phyloP scores from a whole-genome alignment of 64 coral and sea anemone species.

The Stichodactyla mertensii region DNA sequence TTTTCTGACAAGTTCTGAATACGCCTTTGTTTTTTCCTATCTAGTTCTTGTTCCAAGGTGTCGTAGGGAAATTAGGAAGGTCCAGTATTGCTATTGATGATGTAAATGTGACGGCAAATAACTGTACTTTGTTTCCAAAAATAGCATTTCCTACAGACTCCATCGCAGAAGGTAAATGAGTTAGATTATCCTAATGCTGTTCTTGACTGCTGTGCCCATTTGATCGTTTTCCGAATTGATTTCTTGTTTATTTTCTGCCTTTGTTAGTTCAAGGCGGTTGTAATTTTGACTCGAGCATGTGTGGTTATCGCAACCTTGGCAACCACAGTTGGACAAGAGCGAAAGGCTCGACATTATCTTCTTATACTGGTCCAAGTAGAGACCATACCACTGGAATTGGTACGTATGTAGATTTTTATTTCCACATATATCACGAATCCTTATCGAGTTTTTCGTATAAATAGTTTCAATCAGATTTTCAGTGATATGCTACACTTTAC shows the following conservation, averaged over 20 bases:
- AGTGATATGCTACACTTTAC: too few relatives aligned
- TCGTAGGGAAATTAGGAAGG: background rate
- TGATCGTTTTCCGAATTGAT: too few relatives aligned
- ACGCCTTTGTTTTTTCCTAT: background rate
- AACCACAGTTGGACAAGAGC: background rate
- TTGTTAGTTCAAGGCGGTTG: slow-evolving; percentile 17
- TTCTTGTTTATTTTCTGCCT: too few relatives aligned
- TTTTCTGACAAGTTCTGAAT: background rate
- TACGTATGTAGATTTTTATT: background rate
- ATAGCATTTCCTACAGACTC: background rate
- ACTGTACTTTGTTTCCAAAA: background rate
- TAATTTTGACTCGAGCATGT: slow-evolving; percentile 1
- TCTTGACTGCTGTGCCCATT: too few relatives aligned
- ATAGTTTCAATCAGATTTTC: too few relatives aligned
- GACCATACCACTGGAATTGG: slow-evolving; percentile 28
- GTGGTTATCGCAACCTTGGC: background rate
- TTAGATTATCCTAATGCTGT: background rate
- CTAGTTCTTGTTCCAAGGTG: slow-evolving; percentile 8
- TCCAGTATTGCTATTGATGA: slow-evolving; percentile 16
- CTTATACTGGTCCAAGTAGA: slow-evolving; percentile 1
- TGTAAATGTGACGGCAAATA: slow-evolving; percentile 16
- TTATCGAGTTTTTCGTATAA: too few relatives aligned
- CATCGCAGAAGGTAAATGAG: background rate
- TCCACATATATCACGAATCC: too few relatives aligned
- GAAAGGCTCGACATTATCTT: background rate